Evolutionary conservation across 2,888 invertebrate genomes (phyloP).

Genomic region (Dendrolimus pini): DNA sequence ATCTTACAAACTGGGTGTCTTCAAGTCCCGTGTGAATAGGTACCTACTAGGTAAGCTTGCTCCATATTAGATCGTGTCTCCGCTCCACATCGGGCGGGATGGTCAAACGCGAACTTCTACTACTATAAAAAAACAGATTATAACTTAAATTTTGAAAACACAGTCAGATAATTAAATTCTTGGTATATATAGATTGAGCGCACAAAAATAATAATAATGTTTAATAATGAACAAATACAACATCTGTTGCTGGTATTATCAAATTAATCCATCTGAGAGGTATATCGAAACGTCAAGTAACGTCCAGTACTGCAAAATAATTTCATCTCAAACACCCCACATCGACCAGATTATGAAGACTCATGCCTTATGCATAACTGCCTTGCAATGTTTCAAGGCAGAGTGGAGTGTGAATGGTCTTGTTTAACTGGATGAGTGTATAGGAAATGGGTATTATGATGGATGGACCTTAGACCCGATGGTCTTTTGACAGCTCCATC

Average conservation of each 20-base stretch:
- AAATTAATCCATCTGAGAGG: constrained; percentile 73
- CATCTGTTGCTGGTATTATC: constrained; percentile 69
- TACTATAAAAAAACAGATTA: too few relatives aligned
- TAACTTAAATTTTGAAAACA: too few relatives aligned
- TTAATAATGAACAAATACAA: constrained; percentile 19
- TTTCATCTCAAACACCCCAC: constrained; percentile 47
- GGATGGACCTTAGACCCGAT: constrained; percentile 60
- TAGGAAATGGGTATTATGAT: constrained; percentile 56
- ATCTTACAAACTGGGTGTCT: too few relatives aligned
- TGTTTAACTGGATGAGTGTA: constrained; percentile 27
- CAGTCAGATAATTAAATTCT: too few relatives aligned
- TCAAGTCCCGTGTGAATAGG: too few relatives aligned
- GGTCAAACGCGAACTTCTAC: too few relatives aligned
- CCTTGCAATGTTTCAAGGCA: not conserved
- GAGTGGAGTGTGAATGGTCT: constrained; percentile 19
- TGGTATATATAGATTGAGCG: too few relatives aligned
- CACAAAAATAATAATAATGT: constrained; percentile 6
- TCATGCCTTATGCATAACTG: not conserved
- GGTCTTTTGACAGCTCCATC: constrained; percentile 66
- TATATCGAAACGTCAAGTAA: constrained; percentile 68
- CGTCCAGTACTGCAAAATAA: constrained; percentile 62
- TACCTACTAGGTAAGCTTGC: too few relatives aligned
- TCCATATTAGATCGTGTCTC: too few relatives aligned
- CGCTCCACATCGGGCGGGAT: too few relatives aligned
- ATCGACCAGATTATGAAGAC: constrained; percentile 4